phyloP scores from a whole-genome alignment of 2,888 invertebrate species.

The Drosophila kanekoi region DNA sequence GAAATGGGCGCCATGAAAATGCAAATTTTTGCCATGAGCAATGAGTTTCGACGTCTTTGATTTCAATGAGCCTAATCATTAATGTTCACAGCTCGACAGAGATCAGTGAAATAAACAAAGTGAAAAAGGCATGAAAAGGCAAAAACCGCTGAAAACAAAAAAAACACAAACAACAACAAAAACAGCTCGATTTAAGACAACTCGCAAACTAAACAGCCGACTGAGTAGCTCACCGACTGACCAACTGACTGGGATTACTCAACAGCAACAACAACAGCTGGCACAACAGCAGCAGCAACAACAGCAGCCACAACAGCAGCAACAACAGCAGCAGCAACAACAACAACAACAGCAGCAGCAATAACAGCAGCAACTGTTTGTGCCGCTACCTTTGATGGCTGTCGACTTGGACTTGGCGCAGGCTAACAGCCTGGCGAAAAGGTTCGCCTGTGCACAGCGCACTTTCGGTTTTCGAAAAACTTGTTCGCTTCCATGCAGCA shows the following conservation, averaged over 20 bases:
- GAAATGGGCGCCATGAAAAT: conserved; percentile 66
- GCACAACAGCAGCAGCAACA: conserved; percentile 8
- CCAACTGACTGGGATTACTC: conserved; percentile 59
- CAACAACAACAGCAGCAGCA: conserved; percentile 16
- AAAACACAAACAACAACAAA: conserved; percentile 1
- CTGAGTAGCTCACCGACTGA: conserved; percentile 37
- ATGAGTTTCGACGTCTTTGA: conserved; percentile 39
- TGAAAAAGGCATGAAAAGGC: conserved; percentile 64
- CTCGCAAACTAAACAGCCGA: conserved; percentile 34
- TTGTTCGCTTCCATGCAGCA: conserved; percentile 64
- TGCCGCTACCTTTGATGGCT: conserved; percentile 71
- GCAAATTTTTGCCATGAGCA: conserved; percentile 69
- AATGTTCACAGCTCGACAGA: conserved; percentile 44
- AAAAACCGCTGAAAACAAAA: conserved; percentile 23
- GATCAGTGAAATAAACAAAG: conserved; percentile 44
- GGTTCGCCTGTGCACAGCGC: conserved; percentile 57
- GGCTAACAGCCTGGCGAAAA: conserved; percentile 60
- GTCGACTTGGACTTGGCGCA: conserved; percentile 40
- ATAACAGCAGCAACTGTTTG: not conserved
- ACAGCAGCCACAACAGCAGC: conserved; percentile 11
- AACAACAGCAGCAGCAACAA: conserved; percentile 35
- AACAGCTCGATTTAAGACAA: conserved; percentile 57
- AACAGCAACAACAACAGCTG: conserved; percentile 40
- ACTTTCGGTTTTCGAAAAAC: conserved; percentile 76
- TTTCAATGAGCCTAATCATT: conserved; percentile 70